Conservation (phyloP, 1,140 invertebrate genomes). For the Achroia grisella region DNA sequence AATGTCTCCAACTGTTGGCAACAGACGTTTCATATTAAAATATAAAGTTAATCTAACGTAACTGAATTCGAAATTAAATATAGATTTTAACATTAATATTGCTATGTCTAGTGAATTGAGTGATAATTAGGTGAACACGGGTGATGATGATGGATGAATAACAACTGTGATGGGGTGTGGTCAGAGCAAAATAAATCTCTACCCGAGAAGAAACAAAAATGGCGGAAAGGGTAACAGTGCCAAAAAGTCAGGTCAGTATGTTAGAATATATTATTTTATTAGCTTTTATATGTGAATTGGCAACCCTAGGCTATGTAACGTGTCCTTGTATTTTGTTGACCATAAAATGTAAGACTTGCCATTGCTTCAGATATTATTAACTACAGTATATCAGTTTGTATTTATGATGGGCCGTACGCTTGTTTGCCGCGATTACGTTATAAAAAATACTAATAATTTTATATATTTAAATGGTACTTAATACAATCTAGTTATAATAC, state of each 20-base stretch:
- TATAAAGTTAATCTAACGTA: neutral
- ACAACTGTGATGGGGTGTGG: slow-evolving; percentile 66
- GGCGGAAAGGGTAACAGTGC: slow-evolving; percentile 67
- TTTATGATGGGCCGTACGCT: no score
- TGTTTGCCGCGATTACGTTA: no score
- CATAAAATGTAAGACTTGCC: no score
- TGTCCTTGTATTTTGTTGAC: no score
- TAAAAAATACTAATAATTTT: no score
- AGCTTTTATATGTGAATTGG: no score
- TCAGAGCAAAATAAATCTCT: slow-evolving; percentile 73
- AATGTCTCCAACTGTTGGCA: slow-evolving; percentile 4
- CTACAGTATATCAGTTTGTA: no score
- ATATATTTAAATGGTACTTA: no score
- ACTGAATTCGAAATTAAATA: neutral
- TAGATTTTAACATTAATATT: neutral
- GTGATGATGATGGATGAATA: slow-evolving; percentile 18
- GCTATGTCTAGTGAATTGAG: slow-evolving; percentile 4
- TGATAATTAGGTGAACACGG: slow-evolving; percentile 3
- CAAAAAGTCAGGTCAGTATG: slow-evolving; percentile 67
- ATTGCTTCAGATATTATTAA: no score
- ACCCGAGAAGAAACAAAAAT: slow-evolving; percentile 68
- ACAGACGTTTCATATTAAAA: slow-evolving; percentile 9
- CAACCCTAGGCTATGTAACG: no score
- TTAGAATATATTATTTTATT: neutral
- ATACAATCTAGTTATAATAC: no score